Percentiles rank a stretch among this genome's conserved stretches.
Conservation (phyloP, 2,797 vertebrate genomes). For the Philypnodon macrostomus region DNA sequence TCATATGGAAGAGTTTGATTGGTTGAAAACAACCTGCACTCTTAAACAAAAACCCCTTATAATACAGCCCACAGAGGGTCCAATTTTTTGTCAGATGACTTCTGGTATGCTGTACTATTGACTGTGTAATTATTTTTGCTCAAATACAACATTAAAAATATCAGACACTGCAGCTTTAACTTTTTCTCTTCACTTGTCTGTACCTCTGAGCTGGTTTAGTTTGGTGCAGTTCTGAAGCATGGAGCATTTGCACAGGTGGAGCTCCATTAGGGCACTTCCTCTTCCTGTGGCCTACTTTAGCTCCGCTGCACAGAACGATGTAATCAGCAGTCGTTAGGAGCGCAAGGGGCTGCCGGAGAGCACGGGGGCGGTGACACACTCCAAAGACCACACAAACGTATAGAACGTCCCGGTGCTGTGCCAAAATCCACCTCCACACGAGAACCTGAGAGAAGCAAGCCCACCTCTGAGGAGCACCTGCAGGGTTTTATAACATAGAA, state of each 20-base stretch:
- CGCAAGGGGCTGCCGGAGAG: constrained; percentile 23
- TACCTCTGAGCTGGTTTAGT: constrained; percentile 8
- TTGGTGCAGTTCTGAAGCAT: constrained; percentile 22
- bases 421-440: constrained; percentile 31
- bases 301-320: constrained; percentile 66
- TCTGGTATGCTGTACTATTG: no score
- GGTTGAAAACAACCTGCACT: no score
- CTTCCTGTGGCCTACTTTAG: constrained; percentile 79
- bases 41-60: no score
- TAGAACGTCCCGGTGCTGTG: constrained; percentile 43
- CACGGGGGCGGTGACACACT: constrained; percentile 45
- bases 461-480: constrained; percentile 43
- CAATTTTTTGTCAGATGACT: no score
- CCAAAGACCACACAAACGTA: constrained; percentile 53
- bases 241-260: constrained; percentile 57
- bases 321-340: constrained; percentile 58
- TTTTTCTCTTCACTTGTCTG: no score
- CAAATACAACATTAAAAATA: no score
- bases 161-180: no score
- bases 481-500: not conserved
- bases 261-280: constrained; percentile 60
- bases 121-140: no score
- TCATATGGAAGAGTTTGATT: no score
- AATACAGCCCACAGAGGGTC: no score
- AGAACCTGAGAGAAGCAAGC: constrained; percentile 32